Base-by-base conservation (phyloP, 2,797 vertebrate species). In the Ispidina lecontei region DNA sequence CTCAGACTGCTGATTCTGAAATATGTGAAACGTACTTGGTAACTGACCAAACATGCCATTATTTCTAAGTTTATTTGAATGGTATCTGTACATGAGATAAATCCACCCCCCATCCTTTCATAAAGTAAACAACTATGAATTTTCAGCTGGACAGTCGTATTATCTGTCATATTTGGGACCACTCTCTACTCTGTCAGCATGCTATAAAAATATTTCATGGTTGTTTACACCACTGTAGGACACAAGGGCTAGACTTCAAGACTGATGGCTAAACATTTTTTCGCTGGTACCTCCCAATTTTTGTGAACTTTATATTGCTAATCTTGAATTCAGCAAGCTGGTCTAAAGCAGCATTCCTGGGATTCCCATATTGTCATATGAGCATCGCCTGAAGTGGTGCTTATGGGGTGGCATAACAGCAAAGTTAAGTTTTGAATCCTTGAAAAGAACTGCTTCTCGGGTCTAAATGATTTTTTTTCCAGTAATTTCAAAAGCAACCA, bases 1-100 rank as follows among this genome's bases (percentile, higher is more conserved):
- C 99, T 99, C 96, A 99, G 96, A 97, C 97, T 99, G 97, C 98
- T 98, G 95, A 99, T 98, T 97, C 99, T 99, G 97, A 86, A 96
- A 98, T 58, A 97, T 0, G 96, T 29, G 73, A 62, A 92, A 97
- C 47, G 39, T 56, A 93, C 35, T 90, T 46, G 84, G 89, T 91
- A 91, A 94, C 51, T 39, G 73, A 92, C 29, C 77, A 68, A 90
- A 88, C 7, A 87, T 0, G 2, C 9, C 65, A 74, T 62, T 64
- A 73, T 39, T 67, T 67, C 14, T 51, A 86, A 31, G 31, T 46
- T 81, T 54, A 69, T 3, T 19, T 47, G 52, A 87, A 85, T 9
- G 25, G 25, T 74, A 80, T 23, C 21, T 52, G 4, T 39, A 58
- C 41, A 59, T n/a, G 6, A 83, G 18, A 75, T 64, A 88, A 87